Evolutionary conservation across 2,113 vertebrate species (phyloP), one percentile per base, ranked within the genome.

Genomic region (Prunella fulvescens): DNA sequence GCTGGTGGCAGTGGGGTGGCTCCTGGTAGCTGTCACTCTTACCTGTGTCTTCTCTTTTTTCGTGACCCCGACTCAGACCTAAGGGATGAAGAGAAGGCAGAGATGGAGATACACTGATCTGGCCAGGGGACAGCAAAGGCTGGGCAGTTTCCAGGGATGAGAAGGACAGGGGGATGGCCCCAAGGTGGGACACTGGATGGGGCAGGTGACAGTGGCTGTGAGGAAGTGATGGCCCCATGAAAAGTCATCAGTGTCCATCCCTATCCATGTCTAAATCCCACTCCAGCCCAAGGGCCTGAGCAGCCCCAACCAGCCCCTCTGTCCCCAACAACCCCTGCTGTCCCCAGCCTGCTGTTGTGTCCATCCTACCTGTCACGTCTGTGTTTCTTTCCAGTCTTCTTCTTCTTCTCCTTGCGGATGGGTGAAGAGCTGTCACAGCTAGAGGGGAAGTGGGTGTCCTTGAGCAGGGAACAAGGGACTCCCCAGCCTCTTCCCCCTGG

Each of bases 1-100:
- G 85, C 56, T 61, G 35, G 45, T 86, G 72, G 72, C 64, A 53
- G 23, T 15, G 65, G 26, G n/a, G 10, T 71, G 64, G 60, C 24
- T 88, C 42, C 40, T 6, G 1, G 60, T 35, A 47, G 62, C 57
- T 1, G 0, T 48, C 29, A 42, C 14, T 93, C 98, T 98, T 97
- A 99, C 99, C 99, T 99, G 97, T 99, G 98, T 98, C 99, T 98
- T 95, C 98, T 98, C 98, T 99, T 99, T 97, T 99, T 99, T 85
- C 99, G 98, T 40, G 98, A 98, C 74, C 98, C 98, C 15, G 99
- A 99, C 71, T 98, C 97, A 96, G 99, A 99, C 98, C 99, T 99
- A 95, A 28, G 67, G 90, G 92, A 86, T 19, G 64, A 93, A 92
- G 50, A 89, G 82, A 77, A 95, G 86, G 69, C 58, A 92, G 62